Conservation (phyloP, 2,797 vertebrate species). For the Dryobates pubescens region DNA sequence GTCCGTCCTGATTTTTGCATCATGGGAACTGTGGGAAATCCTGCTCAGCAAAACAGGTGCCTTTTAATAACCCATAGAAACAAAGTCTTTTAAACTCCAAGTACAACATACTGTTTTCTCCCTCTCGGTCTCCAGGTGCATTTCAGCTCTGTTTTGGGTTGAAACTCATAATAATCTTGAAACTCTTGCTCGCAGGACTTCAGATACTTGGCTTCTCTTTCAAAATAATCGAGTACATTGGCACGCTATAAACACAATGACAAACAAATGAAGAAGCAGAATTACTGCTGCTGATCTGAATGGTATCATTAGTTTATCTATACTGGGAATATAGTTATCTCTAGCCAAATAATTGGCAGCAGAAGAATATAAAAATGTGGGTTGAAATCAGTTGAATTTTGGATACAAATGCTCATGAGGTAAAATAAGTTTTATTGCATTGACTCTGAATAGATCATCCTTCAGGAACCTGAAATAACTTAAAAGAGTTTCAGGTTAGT, state of each 20-base stretch:
- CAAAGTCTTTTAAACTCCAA: background rate
- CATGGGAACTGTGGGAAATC: background rate
- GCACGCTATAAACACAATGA: slow-evolving; percentile 72
- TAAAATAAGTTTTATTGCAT: background rate
- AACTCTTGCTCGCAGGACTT: slow-evolving; percentile 74
- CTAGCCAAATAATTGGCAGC: background rate
- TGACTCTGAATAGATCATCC: background rate
- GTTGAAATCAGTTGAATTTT: background rate
- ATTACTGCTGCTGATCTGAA: background rate
- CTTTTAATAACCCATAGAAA: background rate
- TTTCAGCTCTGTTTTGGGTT: slow-evolving; percentile 69
- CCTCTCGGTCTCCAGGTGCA: slow-evolving; percentile 66
- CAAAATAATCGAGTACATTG: slow-evolving; percentile 81
- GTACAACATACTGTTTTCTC: slow-evolving; percentile 73
- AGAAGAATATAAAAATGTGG: background rate
- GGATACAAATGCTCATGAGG: background rate
- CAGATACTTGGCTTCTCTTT: slow-evolving; percentile 84
- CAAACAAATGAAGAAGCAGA: background rate
- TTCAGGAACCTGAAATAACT: background rate
- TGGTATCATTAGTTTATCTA: background rate
- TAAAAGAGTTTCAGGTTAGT: background rate
- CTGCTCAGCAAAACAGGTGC: background rate
- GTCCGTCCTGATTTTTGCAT: background rate
- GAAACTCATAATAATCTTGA: slow-evolving; percentile 53
- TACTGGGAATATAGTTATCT: background rate